These are phyloP conservation scores for Drosophila mayri DNA, from an alignment of 1,140 invertebrate species.

Conservation along the genomic window DNA sequence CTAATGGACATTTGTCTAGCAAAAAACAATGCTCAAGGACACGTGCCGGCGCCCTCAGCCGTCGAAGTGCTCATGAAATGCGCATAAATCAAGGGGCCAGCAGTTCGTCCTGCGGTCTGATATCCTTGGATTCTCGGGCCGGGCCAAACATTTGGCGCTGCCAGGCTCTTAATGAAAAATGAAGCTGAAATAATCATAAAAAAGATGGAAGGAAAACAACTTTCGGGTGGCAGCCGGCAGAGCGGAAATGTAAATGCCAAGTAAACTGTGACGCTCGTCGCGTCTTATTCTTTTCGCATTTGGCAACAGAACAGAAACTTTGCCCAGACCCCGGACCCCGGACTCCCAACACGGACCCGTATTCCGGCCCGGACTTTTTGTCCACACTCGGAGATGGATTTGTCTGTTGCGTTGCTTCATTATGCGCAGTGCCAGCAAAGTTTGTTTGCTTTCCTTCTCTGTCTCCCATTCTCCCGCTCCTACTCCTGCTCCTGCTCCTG, in stretches of 20 bases:
- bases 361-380: conserved; percentile 47
- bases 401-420: conserved; percentile 69
- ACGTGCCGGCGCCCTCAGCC: conserved; percentile 28
- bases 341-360: conserved; percentile 8
- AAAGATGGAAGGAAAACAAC: conserved; percentile 46
- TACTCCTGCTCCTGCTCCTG: conserved; percentile 2
- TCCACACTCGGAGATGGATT: conserved; percentile 77
- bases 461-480: not conserved
- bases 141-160: conserved; percentile 59
- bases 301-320: conserved; percentile 71
- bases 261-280: conserved; percentile 66
- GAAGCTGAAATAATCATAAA: conserved; percentile 74
- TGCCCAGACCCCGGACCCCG: not conserved
- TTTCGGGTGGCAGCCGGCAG: conserved; percentile 35
- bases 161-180: conserved; percentile 76
- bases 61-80: conserved; percentile 63
- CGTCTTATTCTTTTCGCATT: conserved; percentile 73
- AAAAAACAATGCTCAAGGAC: conserved; percentile 60
- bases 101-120: conserved; percentile 41
- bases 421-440: conserved; percentile 72
- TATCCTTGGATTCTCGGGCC: conserved; percentile 11
- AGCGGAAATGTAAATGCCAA: conserved; percentile 70
- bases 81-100: conserved; percentile 65
- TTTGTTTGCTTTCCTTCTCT: conserved; percentile 38
- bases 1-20: conserved; percentile 33